Base-by-base conservation (phyloP, 1,140 invertebrate species). In the Ridgeia piscesae region DNA sequence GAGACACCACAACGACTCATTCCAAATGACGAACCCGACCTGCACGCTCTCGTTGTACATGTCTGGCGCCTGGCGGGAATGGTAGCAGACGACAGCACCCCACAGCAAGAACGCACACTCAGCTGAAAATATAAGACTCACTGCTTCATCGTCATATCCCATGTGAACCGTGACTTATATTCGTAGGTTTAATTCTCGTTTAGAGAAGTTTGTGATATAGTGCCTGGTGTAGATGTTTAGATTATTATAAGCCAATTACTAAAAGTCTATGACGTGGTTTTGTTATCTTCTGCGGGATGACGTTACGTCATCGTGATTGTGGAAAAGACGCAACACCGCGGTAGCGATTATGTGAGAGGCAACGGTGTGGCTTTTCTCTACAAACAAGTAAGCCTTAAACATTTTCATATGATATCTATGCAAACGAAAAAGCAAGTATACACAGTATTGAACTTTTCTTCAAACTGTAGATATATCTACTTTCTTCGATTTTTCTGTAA, bases 51-150 rank as follows among this genome's bases (percentile, higher is more conserved):
- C 89, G 31, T 90, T 90, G 35, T 90, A 90, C 34, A 90, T 8
- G 35, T 90, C 89, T 6, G 89, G 89, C 21, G 89, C 89, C 35
- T 90, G n/a, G 35, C 89, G 89, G n/a, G 89, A 17, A 14, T 90
- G 89, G n/a, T 90, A 90, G 89, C 89, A 90, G 33, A 90, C 34
- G 34, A 35, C 35, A 8, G 34, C 89, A 33, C 89, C 89, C 89
- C 89, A 90, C n/a, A 90, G 33, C 34, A 90, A 35, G 89, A 90
- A 90, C 58, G 58, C 58, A 9, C 58, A 77, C 27, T 77, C 58
- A 77, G 58, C 58, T 77, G n/a, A n/a, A n/a, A n/a, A n/a, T n/a
- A n/a, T n/a, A n/a, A n/a, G 2, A 77, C 27, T 77, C 27, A 77
- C 17, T 77, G 58, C 58, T 14, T 21, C 58, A 77, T 31, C 17